Percentiles rank a stretch among this genome's conserved stretches.
Conservation (phyloP, 2,888 invertebrate genomes). For the Scaptomyza flava region DNA sequence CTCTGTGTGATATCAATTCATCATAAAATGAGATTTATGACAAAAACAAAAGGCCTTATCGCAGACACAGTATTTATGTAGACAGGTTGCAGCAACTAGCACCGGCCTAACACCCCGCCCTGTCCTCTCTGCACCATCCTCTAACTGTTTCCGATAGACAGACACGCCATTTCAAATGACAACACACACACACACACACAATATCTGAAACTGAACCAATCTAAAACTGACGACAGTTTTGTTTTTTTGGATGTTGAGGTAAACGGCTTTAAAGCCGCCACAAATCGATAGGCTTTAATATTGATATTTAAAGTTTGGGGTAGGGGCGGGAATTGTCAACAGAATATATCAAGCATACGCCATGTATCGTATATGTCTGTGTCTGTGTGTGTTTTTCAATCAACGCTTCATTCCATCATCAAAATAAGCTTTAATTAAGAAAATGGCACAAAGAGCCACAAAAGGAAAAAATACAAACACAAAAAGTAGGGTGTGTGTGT, state of each 20-base stretch:
- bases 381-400: slow-evolving; percentile 57
- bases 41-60: slow-evolving; percentile 84
- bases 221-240: slow-evolving; percentile 17
- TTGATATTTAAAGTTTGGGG: slow-evolving; percentile 39
- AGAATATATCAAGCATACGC: slow-evolving; percentile 60
- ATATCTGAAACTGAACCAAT: slow-evolving; percentile 21
- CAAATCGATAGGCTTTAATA: slow-evolving; percentile 64
- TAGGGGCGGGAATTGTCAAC: not conserved
- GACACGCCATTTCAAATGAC: slow-evolving; percentile 72
- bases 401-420: slow-evolving; percentile 32
- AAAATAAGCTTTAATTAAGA: slow-evolving; percentile 71
- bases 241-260: slow-evolving; percentile 21
- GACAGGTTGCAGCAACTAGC: slow-evolving; percentile 73
- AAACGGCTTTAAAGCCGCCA: slow-evolving; percentile 48
- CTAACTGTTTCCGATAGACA: slow-evolving; percentile 57
- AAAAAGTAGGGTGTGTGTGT: slow-evolving; percentile 1
- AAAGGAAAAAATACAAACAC: not conserved
- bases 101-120: slow-evolving; percentile 4
- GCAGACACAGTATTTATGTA: slow-evolving; percentile 82
- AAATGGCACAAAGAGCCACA: slow-evolving; percentile 52
- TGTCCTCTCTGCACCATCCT: too few species aligned
- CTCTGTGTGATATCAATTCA: slow-evolving; percentile 81
- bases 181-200: slow-evolving; percentile 39
- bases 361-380: too few species aligned
- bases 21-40: slow-evolving; percentile 84